Evolutionary conservation across 2,797 vertebrate species (phyloP).

Genomic region (Bucorvus abyssinicus): DNA sequence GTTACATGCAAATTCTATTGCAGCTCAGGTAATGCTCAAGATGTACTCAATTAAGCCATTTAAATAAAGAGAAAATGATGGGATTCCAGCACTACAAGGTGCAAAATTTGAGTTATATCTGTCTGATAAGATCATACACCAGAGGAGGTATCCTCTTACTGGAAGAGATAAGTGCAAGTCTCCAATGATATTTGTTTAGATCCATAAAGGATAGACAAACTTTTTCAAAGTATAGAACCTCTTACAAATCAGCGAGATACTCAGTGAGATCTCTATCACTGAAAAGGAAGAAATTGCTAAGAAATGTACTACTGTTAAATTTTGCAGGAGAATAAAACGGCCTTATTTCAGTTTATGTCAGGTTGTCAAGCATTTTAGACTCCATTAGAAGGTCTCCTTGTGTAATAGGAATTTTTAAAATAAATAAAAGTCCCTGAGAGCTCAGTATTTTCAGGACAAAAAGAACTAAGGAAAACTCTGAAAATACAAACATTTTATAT

Average conservation of each 20-base stretch:
- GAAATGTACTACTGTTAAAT: conserved; percentile 3
- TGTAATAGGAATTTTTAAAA: background rate
- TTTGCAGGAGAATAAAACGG: conserved; percentile 21
- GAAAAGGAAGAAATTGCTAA: background rate
- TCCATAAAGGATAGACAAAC: background rate
- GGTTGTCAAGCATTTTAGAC: background rate
- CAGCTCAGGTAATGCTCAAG: background rate
- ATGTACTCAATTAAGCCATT: background rate
- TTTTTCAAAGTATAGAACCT: background rate
- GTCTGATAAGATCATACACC: background rate
- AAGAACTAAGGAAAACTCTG: background rate
- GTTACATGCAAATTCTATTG: background rate
- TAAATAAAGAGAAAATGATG: background rate
- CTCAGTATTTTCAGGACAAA: background rate
- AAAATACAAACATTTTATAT: background rate
- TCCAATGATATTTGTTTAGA: background rate
- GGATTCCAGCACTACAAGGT: background rate
- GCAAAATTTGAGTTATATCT: background rate
- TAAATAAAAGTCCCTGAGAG: background rate
- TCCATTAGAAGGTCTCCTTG: background rate
- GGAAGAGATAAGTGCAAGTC: background rate
- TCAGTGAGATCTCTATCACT: background rate
- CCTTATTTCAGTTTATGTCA: conserved; percentile 16
- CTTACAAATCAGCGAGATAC: background rate
- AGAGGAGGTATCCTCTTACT: background rate